Evolutionary conservation across 2,888 invertebrate species (phyloP).

Genomic region (Callosobruchus maculatus): DNA sequence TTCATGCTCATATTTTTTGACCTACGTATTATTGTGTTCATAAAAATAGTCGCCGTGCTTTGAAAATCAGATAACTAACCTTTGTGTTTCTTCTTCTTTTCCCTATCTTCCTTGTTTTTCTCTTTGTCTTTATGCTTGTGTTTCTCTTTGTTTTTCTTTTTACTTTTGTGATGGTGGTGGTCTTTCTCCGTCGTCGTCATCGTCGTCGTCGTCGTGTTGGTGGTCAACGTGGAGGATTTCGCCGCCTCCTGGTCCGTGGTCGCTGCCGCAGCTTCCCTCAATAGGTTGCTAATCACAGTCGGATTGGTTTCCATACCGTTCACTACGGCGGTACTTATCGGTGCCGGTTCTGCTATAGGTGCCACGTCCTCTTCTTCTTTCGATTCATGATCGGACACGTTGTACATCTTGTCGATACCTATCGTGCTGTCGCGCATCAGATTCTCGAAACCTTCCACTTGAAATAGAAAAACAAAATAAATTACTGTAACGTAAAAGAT

Average conservation of each 20-base stretch:
- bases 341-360: not conserved
- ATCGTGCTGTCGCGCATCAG: conserved; percentile 53
- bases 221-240: conserved; percentile 20
- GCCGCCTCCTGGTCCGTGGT: conserved; percentile 39
- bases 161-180: conserved; percentile 44
- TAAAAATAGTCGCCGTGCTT: too few species aligned
- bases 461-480: not conserved
- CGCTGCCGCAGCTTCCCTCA: conserved; percentile 55
- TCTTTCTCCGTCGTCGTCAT: conserved; percentile 33
- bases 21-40: too few species aligned
- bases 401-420: conserved; percentile 39
- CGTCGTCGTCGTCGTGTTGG: too few species aligned
- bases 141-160: conserved; percentile 73
- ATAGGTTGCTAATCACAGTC: conserved; percentile 64
- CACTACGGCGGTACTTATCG: conserved; percentile 39
- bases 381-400: conserved; percentile 37
- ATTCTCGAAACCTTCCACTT: conserved; percentile 59
- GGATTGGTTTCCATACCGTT: conserved; percentile 73
- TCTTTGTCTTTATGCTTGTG: conserved; percentile 76
- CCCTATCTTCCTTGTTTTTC: conserved; percentile 64
- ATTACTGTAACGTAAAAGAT: too few species aligned
- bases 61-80: conserved; percentile 28
- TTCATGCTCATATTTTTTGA: too few species aligned
- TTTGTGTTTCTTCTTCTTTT: conserved; percentile 64
- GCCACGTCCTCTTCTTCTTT: conserved; percentile 18